Evolutionary conservation across 30 jellyfish, hydroid and myxozoan species (phyloP), one percentile per base, ranked within the genome.

Genomic region (Chrysaora quinquecirrha): DNA sequence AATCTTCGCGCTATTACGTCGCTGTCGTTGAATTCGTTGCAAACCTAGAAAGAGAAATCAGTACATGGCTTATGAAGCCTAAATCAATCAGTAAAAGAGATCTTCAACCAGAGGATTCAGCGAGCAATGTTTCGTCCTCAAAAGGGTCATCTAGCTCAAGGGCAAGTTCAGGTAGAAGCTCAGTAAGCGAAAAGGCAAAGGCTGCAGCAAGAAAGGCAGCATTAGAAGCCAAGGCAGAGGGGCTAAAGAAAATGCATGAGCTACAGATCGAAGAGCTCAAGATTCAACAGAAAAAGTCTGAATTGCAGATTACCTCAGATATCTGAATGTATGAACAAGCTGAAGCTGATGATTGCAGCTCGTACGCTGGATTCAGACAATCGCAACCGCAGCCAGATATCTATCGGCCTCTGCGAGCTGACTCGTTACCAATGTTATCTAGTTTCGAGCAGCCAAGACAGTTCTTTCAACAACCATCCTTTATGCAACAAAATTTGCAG

Each of bases 151-250:
- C 76, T 64, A 52, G 68, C 29, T 2, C 52, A 7, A 60, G 32
- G 33, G 58, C 76, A 18, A 64, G 76, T 58, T 64, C 76, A 64
- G 3, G 7, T 18, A 64, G 61, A 20, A 18, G 54, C 50, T 2
- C 76, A 4, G 11, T 20, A 21, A 64, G 76, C 50, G 52, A 7
- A 64, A 64, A 64, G 52, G 76, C 76, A 21, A 64, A 23, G 23
- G 76, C 76, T 27, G 50, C 76, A 11, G 76, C 76, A 23, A 64
- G 23, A 64, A 64, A 64, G 76, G 76, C 76, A 64, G 76, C 76
- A 64, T 20, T 64, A 64, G 23, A 64, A 64, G 76, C 76, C 9
- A 64, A 64, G 23, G 52, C 76, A 11, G 76, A 61, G 23, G 4
- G 61, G 58, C 50, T 64, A 2, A 24, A 64, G 24, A 64, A 23